These are phyloP conservation scores for Laothoe populi DNA, from an alignment of 2,888 invertebrate species.

Conservation along the genomic window DNA sequence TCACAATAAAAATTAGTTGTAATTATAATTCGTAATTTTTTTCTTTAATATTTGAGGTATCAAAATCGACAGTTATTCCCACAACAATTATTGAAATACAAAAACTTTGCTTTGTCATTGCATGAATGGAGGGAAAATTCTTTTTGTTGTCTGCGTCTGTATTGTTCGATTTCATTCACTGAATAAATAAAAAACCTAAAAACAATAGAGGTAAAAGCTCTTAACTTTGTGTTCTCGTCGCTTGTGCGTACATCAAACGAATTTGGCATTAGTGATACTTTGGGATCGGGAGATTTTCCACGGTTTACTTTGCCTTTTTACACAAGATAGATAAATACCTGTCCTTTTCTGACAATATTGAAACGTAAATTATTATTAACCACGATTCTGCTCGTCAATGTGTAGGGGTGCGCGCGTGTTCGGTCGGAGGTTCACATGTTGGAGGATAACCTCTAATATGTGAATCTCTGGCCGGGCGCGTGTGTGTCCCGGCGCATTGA, in stretches of 20 bases:
- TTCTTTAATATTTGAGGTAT: neutral
- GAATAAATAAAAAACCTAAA: slow-evolving; percentile 17
- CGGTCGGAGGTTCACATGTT: too few relatives aligned
- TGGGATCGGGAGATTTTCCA: neutral
- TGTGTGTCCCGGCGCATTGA: too few relatives aligned
- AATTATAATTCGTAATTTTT: neutral
- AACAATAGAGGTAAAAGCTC: slow-evolving; percentile 6
- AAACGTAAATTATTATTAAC: too few relatives aligned
- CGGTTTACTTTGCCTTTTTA: neutral
- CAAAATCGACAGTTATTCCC: neutral
- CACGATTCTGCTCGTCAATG: neutral
- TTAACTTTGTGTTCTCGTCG: slow-evolving; percentile 4
- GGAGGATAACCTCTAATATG: too few relatives aligned
- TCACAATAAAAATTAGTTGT: too few relatives aligned
- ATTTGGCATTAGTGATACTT: slow-evolving; percentile 23
- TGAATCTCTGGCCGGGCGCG: too few relatives aligned
- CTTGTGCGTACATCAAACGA: slow-evolving; percentile 20
- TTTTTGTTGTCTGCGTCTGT: slow-evolving; percentile 2
- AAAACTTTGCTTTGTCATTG: neutral
- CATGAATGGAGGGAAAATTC: slow-evolving; percentile 13
- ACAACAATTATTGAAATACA: slow-evolving; percentile 1
- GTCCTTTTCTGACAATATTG: neutral
- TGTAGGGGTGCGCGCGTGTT: too few relatives aligned
- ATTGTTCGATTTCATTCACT: slow-evolving; percentile 6
- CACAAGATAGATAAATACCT: neutral